Evolutionary conservation across 2,113 vertebrate species (phyloP), one percentile per base, ranked within the genome.

Genomic region (Oreochromis tanganicae): DNA sequence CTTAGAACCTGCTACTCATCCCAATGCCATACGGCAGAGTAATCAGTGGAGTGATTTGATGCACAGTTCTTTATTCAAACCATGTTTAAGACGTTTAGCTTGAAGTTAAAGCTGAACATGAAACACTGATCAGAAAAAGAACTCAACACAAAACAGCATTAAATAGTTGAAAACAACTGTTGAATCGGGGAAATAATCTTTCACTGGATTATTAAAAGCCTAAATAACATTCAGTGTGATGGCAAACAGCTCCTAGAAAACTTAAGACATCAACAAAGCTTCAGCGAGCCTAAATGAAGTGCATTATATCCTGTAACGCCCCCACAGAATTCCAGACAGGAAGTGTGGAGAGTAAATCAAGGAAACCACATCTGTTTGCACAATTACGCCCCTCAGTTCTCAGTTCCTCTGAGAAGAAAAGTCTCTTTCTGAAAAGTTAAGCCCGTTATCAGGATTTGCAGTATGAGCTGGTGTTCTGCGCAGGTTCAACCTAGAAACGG

Each of bases 281-380:
- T 75, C 52, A 38, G n/a, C 3, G 2, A 71, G 48, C 43, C 84
- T 94, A 87, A 92, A 92, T 83, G 83, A 81, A 57, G 56, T 48
- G 83, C 81, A 41, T 86, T 89, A n/a, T 48, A 59, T 87, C 90
- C 91, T 89, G 85, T 79, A 85, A 91, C 86, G 9, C 94, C 93
- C 93, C 89, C 94, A 46, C 94, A 90, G 66, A 85, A 7, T 87
- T 88, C 84, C 81, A 91, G 93, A 93, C 92, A 93, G 94, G 96
- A 96, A 94, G 92, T 90, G 90, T 93, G 95, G 91, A 85, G 90
- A 95, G 91, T 91, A 61, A 94, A 95, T 96, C 87, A 93, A 94
- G 93, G 46, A 87, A 83, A 85, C 73, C 84, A 91, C 94, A 96
- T 96, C 96, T 97, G 96, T 93, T 96, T 87, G 80, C 36, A 86